These are phyloP conservation scores for Ascaphus truei DNA, from an alignment of 2,113 vertebrate genomes.

Conservation along the genomic window DNA sequence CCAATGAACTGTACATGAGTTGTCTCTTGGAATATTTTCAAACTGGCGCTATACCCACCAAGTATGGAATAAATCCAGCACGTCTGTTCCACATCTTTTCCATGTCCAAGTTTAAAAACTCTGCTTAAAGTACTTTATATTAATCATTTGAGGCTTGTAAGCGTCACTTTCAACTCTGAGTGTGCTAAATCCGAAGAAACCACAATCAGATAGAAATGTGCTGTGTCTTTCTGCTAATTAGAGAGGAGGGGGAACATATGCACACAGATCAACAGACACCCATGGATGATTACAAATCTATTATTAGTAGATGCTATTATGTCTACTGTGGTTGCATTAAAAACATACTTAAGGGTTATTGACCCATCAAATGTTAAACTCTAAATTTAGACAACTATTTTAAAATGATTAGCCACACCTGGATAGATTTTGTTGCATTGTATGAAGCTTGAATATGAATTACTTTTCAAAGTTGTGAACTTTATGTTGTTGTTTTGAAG, in stretches of 20 bases:
- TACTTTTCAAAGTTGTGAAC: too few relatives aligned
- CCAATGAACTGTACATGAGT: constrained; percentile 21
- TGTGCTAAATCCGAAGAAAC: constrained; percentile 1
- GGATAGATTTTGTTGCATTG: too few relatives aligned
- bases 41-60: constrained; percentile 5
- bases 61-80: constrained; percentile 18
- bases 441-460: too few relatives aligned
- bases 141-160: constrained; percentile 7
- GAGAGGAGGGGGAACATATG: not conserved
- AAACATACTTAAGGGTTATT: too few relatives aligned
- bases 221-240: not conserved
- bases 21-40: constrained; percentile 8
- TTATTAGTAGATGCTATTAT: too few relatives aligned
- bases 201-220: constrained; percentile 8
- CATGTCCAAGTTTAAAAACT: not conserved
- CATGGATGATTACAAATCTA: too few relatives aligned
- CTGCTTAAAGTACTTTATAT: not conserved
- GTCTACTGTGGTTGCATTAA: too few relatives aligned
- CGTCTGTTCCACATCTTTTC: constrained; percentile 26
- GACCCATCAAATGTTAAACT: too few relatives aligned
- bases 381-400: too few relatives aligned
- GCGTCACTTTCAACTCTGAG: constrained; percentile 1
- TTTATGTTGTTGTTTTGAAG: too few relatives aligned
- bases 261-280: constrained; percentile 1
- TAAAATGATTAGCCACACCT: too few relatives aligned